Conservation (phyloP, 2,888 invertebrate species). For the Rhyacophila evoluta region DNA sequence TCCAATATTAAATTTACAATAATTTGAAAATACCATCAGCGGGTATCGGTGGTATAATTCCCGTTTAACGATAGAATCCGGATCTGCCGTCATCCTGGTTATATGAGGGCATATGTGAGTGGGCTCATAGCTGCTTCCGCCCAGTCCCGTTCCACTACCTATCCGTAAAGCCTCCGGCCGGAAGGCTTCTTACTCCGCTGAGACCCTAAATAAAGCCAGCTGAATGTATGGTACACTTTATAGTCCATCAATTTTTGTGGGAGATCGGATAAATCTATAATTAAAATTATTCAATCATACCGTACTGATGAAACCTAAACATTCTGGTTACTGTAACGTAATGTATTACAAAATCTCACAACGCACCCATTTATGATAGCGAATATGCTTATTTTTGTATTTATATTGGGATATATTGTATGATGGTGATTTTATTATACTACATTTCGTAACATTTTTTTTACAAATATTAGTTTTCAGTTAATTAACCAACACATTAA, state of each 20-base stretch:
- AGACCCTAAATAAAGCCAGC: slow-evolving; percentile 27
- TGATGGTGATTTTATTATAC: too few species aligned
- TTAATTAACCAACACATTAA: too few species aligned
- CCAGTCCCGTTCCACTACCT: neutral
- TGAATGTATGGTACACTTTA: neutral
- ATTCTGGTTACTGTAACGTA: too few species aligned
- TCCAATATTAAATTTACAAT: too few species aligned
- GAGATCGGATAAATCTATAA: neutral
- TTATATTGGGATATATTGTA: too few species aligned
- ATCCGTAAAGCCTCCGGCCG: slow-evolving; percentile 25
- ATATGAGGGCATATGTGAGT: slow-evolving; percentile 16
- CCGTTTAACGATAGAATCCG: slow-evolving; percentile 6
- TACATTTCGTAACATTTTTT: too few species aligned
- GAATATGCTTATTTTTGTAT: too few species aligned
- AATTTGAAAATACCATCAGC: neutral
- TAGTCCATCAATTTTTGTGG: neutral
- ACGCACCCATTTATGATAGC: too few species aligned
- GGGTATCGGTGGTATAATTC: slow-evolving; percentile 1
- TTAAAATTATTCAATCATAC: neutral
- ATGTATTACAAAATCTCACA: too few species aligned
- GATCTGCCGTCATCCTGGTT: slow-evolving; percentile 28
- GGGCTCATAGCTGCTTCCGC: neutral
- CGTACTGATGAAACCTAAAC: too few species aligned
- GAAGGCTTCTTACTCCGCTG: slow-evolving; percentile 1
- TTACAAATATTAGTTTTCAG: too few species aligned